A percentile compares a stretch with the other conserved stretches of the same genome.
These are phyloP conservation scores for Clanis bilineata DNA, from an alignment of 2,888 invertebrate species.

Conservation along the genomic window DNA sequence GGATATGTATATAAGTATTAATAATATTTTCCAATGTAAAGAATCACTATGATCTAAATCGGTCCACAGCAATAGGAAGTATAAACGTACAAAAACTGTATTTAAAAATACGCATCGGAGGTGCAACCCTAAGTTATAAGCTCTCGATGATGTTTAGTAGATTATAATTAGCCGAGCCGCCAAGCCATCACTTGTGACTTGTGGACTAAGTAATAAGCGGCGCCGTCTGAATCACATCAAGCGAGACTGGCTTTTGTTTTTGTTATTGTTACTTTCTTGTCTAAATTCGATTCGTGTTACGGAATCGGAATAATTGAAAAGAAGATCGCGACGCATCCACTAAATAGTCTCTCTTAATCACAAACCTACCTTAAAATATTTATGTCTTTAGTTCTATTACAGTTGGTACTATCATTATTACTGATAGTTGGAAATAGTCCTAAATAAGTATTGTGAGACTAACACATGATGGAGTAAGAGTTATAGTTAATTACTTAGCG, in stretches of 20 bases:
- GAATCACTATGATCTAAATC: constrained; percentile 36
- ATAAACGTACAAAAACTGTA: constrained; percentile 51
- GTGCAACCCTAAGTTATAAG: constrained; percentile 74
- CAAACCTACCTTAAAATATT: too few relatives aligned
- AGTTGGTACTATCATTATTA: too few relatives aligned
- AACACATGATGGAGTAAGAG: background rate
- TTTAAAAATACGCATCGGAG: constrained; percentile 69
- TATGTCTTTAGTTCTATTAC: too few relatives aligned
- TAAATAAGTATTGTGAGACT: background rate
- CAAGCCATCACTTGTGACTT: constrained; percentile 44
- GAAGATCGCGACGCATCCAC: too few relatives aligned
- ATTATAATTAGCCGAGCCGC: constrained; percentile 79
- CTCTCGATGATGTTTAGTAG: constrained; percentile 79
- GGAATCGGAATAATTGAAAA: too few relatives aligned
- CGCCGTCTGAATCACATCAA: background rate
- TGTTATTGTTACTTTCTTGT: background rate
- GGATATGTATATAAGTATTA: too few relatives aligned
- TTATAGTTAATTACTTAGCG: background rate
- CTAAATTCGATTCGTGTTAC: background rate
- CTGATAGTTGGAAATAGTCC: too few relatives aligned
- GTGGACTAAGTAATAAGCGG: constrained; percentile 28
- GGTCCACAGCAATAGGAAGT: constrained; percentile 45
- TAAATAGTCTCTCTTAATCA: too few relatives aligned
- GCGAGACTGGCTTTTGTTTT: background rate
- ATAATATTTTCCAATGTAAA: background rate